A percentile compares a stretch with the other conserved stretches of the same genome.
These are phyloP conservation scores for Ptilorrhoa leucosticta DNA, from an alignment of 2,113 vertebrate genomes.

Conservation along the genomic window DNA sequence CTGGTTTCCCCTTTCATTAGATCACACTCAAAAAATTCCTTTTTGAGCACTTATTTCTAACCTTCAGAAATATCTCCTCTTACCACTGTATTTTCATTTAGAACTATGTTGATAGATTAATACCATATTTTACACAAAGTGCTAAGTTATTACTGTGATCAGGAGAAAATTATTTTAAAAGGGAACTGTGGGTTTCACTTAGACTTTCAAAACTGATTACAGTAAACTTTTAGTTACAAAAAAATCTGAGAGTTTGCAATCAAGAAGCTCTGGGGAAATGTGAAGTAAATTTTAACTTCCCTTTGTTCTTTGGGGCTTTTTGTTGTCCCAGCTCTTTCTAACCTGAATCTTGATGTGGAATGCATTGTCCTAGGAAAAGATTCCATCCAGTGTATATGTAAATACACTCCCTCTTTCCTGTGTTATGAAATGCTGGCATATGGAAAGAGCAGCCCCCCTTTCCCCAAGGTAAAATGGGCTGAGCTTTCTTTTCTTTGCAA, in stretches of 20 bases:
- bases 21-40: background rate
- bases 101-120: background rate
- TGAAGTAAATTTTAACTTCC: slow-evolving; percentile 29
- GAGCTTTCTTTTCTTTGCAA: slow-evolving; percentile 61
- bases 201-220: slow-evolving; percentile 43
- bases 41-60: background rate
- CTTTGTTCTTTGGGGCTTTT: slow-evolving; percentile 29
- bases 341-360: background rate
- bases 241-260: background rate
- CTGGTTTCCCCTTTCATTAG: slow-evolving; percentile 15
- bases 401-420: background rate
- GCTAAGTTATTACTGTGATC: background rate
- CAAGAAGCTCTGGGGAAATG: slow-evolving; percentile 21
- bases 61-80: background rate
- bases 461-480: slow-evolving; percentile 54
- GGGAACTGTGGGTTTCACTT: slow-evolving; percentile 13
- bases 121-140: background rate
- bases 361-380: slow-evolving; percentile 2
- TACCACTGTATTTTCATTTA: background rate
- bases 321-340: background rate
- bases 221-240: slow-evolving; percentile 18
- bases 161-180: background rate
- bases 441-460: slow-evolving; percentile 9
- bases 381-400: background rate
- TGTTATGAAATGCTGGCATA: slow-evolving; percentile 55